phyloP scores from a whole-genome alignment of 2,888 invertebrate species.

The Parnassius smintheus region DNA sequence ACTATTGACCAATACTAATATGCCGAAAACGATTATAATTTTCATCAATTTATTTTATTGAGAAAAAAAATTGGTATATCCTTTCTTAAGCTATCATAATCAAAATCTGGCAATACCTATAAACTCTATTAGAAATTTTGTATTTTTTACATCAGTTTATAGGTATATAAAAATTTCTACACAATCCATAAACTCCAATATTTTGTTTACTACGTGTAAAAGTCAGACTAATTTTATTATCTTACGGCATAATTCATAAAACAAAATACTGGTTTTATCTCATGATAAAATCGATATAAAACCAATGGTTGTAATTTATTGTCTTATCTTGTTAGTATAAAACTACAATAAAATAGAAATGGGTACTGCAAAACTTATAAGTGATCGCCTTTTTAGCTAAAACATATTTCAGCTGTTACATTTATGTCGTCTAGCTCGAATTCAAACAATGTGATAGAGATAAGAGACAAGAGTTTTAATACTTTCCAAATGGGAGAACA shows the following conservation, averaged over 20 bases:
- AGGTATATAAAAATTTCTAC: too few species aligned
- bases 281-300: constrained; percentile 30
- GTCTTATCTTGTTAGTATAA: constrained; percentile 31
- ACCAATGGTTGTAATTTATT: constrained; percentile 35
- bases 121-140: too few species aligned
- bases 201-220: too few species aligned
- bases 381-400: constrained; percentile 32
- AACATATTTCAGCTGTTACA: constrained; percentile 22
- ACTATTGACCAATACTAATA: too few species aligned
- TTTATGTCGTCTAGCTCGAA: constrained; percentile 30
- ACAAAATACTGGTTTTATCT: constrained; percentile 25
- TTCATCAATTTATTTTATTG: too few species aligned
- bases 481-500: constrained; percentile 21
- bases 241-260: constrained; percentile 13
- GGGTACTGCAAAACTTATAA: constrained; percentile 30
- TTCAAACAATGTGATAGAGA: constrained; percentile 34
- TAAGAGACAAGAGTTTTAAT: constrained; percentile 23
- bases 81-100: too few species aligned
- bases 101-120: too few species aligned
- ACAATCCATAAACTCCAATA: too few species aligned
- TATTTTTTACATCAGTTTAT: too few species aligned
- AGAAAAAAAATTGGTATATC: too few species aligned
- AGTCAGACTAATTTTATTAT: constrained; percentile 5
- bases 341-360: constrained; percentile 26
- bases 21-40: too few species aligned